Evolutionary conservation across 2,797 vertebrate genomes (phyloP).

Genomic region (Liasis olivaceus): DNA sequence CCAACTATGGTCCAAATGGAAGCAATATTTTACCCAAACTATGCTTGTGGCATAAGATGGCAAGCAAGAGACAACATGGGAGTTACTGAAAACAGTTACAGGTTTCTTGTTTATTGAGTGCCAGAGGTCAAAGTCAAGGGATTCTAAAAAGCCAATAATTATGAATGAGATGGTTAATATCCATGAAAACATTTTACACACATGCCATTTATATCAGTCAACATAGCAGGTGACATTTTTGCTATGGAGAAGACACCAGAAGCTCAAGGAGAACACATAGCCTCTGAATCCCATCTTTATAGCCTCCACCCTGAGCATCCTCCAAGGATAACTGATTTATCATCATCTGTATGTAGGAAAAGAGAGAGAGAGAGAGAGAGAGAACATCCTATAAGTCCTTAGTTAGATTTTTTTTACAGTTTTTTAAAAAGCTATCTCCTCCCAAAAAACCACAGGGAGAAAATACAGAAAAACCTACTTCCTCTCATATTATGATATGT

Average conservation of each 20-base stretch:
- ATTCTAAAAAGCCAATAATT: not conserved
- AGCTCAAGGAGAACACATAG: not conserved
- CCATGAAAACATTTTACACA: not conserved
- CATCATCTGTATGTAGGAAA: not conserved
- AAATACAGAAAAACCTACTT: not conserved
- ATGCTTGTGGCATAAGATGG: not conserved
- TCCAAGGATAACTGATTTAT: not conserved
- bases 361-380: too few relatives aligned
- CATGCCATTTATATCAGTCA: not conserved
- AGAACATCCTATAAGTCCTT: not conserved
- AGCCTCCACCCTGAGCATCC: not conserved
- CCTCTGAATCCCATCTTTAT: not conserved
- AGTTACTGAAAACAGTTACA: constrained; percentile 33
- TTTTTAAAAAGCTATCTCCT: not conserved
- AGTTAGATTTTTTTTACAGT: not conserved
- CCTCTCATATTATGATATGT: not conserved
- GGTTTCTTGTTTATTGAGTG: not conserved
- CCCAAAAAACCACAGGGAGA: not conserved
- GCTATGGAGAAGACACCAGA: not conserved
- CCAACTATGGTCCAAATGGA: not conserved
- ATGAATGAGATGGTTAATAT: not conserved
- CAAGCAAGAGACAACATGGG: not conserved
- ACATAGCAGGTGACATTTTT: not conserved
- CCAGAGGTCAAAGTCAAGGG: not conserved
- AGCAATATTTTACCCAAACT: not conserved